Percentiles rank a stretch among this genome's conserved stretches.
These are phyloP conservation scores for Caerostris darwini DNA, from an alignment of 1,140 invertebrate genomes.

Conservation along the genomic window DNA sequence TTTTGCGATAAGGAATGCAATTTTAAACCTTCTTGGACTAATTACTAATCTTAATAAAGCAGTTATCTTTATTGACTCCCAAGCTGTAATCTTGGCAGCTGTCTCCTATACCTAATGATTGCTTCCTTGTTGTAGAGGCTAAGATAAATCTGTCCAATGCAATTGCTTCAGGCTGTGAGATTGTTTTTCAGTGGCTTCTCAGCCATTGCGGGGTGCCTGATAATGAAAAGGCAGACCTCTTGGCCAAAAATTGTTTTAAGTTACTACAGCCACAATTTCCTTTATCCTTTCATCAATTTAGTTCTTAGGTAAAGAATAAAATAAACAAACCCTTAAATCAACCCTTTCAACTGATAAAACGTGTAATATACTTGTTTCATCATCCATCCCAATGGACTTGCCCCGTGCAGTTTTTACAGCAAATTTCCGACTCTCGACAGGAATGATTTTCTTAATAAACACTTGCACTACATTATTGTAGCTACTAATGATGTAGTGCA, in stretches of 20 bases:
- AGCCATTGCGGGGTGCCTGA: no score
- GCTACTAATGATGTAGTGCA: neutral
- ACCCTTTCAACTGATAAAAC: no score
- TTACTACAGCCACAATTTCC: no score
- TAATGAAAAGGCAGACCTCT: no score
- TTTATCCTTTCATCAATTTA: no score
- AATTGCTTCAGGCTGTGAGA: neutral
- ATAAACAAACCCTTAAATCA: neutral
- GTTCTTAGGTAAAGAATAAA: no score
- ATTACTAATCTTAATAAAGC: neutral
- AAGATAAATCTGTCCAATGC: neutral
- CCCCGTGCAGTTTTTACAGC: neutral
- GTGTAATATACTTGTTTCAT: no score
- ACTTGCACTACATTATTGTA: neutral
- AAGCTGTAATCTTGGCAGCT: neutral
- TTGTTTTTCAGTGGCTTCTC: neutral
- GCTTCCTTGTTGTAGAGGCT: neutral
- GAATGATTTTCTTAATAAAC: neutral
- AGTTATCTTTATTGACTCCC: neutral
- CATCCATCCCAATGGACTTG: slow-evolving; percentile 5
- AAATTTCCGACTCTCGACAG: neutral
- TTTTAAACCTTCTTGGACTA: slow-evolving; percentile 33
- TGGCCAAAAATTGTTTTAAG: neutral
- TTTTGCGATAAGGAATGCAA: slow-evolving; percentile 25
- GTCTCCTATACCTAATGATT: neutral